Conservation (phyloP, 2,888 invertebrate genomes). For the Stenotaenia linearis region DNA sequence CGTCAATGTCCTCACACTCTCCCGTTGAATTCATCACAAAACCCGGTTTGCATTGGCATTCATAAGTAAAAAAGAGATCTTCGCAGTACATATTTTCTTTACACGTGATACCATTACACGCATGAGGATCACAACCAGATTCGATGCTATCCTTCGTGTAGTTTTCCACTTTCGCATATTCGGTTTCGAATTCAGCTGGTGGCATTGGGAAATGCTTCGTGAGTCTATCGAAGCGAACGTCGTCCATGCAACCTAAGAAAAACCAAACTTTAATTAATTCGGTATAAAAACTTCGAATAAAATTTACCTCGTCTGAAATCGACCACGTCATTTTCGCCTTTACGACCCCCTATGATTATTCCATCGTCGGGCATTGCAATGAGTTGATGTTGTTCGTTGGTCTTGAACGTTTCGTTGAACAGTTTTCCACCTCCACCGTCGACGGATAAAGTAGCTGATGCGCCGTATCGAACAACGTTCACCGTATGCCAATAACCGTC, state of each 20-base stretch:
- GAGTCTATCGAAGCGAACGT: conserved; percentile 50
- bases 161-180: conserved; percentile 78
- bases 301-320: background rate
- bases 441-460: conserved; percentile 46
- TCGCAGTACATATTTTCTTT: conserved; percentile 44
- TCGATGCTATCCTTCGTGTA: conserved; percentile 84
- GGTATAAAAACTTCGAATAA: background rate
- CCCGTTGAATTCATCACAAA: conserved; percentile 31
- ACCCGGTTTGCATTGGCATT: conserved; percentile 37
- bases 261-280: background rate
- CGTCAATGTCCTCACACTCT: conserved; percentile 39
- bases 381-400: conserved; percentile 37
- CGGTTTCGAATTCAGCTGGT: conserved; percentile 84
- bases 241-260: conserved; percentile 50
- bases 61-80: conserved; percentile 48
- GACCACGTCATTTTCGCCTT: conserved; percentile 4
- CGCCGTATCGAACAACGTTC: conserved; percentile 42
- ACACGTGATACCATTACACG: conserved; percentile 43
- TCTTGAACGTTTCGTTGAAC: conserved; percentile 38
- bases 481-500: conserved; percentile 49
- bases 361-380: conserved; percentile 37
- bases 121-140: conserved; percentile 71
- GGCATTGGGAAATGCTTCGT: conserved; percentile 90
- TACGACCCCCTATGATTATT: conserved; percentile 39
- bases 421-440: conserved; percentile 48